phyloP scores from a whole-genome alignment of 2,113 vertebrate species.

The Tragelaphus strepsiceros region DNA sequence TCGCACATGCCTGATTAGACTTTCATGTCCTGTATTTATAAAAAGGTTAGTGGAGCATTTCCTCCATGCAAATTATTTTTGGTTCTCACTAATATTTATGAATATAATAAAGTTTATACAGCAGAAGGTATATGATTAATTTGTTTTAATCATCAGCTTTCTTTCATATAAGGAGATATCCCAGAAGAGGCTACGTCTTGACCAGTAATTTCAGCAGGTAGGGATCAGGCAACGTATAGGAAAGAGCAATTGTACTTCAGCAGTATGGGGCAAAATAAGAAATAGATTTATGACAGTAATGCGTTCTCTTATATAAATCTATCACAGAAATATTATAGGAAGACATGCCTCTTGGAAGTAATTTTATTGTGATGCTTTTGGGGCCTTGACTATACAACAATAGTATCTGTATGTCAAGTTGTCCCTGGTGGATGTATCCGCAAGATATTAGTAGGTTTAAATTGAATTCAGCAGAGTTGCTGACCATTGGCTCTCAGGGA shows the following conservation, averaged over 20 bases:
- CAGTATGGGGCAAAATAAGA: background rate
- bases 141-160: background rate
- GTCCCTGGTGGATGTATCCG: background rate
- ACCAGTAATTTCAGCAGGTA: background rate
- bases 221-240: background rate
- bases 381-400: background rate
- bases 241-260: background rate
- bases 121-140: constrained; percentile 5
- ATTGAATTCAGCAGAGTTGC: background rate
- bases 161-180: background rate
- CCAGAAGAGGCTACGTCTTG: background rate
- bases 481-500: background rate
- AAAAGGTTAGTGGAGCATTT: constrained; percentile 58
- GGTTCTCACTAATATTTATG: constrained; percentile 43
- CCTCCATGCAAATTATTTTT: constrained; percentile 27
- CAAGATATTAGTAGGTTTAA: background rate
- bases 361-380: background rate
- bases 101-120: background rate
- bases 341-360: background rate
- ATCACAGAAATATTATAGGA: background rate
- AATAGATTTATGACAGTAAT: background rate
- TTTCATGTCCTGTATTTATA: constrained; percentile 48
- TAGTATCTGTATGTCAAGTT: background rate
- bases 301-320: background rate
- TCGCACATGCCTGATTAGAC: constrained; percentile 26